Evolutionary conservation across 2,113 vertebrate genomes (phyloP), one percentile per base, ranked within the genome.

Genomic region (Burhinus oedicnemus): DNA sequence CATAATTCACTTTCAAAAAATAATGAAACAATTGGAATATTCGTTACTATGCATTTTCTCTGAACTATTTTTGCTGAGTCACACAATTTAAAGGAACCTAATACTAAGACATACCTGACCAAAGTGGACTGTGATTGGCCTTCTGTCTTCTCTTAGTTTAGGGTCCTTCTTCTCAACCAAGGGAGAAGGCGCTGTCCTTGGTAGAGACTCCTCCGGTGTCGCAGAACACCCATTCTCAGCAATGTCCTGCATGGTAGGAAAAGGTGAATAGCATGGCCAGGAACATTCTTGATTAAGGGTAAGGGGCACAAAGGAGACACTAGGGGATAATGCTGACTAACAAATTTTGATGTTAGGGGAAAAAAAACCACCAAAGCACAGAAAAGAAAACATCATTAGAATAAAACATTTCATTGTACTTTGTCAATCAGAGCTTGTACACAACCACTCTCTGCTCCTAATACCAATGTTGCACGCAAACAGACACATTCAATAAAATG

Each of bases 111-210:
- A 38, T 97, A 99, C 99, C 99, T 99, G 99, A 81, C 99, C 99
- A 87, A 99, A 99, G 92, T 99, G 99, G 32, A 99, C 98, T 11
- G 99, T 99, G 97, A 99, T 99, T 30, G 99, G 99, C 57, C 98
- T 97, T 40, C 98, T 98, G 74, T 99, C 98, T 26, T 99, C 99
- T 36, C 96, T 95, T 11, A 97, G 61, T 18, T 97, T 98, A 0
- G 95, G 95, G 85, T 99, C 99, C 86, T 98, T 99, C 92, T 98
- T 98, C 15, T 99, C 98, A 3, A 52, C 84, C 83, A 97, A 61
- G 0, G 98, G 98, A 2, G 98, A 98, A 0, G 98, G 97, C 0
- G 96, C 81, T 8, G 90, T 78, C 92, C 98, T 97, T 1, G 98
- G 98, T 12, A 98, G 95, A 11, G 98, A 86, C 38, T 98, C 98